Conservation (phyloP, 2,888 invertebrate genomes). For the Agrotis ipsilon region DNA sequence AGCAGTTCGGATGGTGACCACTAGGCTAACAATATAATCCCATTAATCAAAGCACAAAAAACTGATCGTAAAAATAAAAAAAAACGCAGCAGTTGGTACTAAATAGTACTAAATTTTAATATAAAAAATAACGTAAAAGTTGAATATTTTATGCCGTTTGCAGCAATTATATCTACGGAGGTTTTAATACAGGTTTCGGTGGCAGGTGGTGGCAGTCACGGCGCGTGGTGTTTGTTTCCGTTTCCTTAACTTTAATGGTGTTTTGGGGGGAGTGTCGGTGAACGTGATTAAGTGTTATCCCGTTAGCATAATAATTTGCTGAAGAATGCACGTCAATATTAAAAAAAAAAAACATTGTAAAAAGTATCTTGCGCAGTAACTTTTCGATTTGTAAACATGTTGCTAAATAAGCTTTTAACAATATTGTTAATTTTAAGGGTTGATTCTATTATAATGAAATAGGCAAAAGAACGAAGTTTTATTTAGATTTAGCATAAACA, state of each 20-base stretch:
- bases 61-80: slow-evolving; percentile 59
- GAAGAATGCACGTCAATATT: neutral
- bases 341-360: too few relatives aligned
- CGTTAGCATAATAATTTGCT: neutral
- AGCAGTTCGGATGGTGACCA: too few relatives aligned
- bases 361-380: too few relatives aligned
- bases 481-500: neutral
- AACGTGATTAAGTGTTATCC: slow-evolving; percentile 26
- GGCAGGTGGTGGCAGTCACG: slow-evolving; percentile 79
- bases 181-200: slow-evolving; percentile 70
- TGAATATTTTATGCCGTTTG: slow-evolving; percentile 68
- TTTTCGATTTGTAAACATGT: too few relatives aligned
- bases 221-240: slow-evolving; percentile 60
- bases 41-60: slow-evolving; percentile 74
- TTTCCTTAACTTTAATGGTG: slow-evolving; percentile 42
- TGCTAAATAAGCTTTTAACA: too few relatives aligned
- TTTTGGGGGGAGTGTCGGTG: slow-evolving; percentile 19
- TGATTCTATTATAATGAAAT: too few relatives aligned
- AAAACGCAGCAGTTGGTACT: slow-evolving; percentile 41
- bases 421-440: too few relatives aligned
- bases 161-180: slow-evolving; percentile 71
- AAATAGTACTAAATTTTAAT: slow-evolving; percentile 71
- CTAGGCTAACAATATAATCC: slow-evolving; percentile 49
- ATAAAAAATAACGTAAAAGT: slow-evolving; percentile 69
- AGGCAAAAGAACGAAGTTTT: too few relatives aligned